These are phyloP conservation scores for Parazoanthus darwini DNA, from an alignment of 92 coral and sea anemone species.

Conservation along the genomic window DNA sequence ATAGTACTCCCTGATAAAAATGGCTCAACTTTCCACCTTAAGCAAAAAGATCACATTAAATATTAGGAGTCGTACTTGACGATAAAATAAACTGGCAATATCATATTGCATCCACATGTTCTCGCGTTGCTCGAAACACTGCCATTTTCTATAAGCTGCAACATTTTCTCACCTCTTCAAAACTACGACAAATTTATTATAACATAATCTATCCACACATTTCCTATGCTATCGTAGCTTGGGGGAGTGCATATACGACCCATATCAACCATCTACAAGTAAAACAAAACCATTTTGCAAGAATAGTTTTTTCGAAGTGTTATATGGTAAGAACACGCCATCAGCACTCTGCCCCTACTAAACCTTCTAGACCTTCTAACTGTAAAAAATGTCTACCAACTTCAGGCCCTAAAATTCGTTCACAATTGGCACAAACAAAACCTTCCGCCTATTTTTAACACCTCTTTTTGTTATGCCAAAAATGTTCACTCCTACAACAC, in stretches of 20 bases:
- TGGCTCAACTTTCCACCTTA: constrained; percentile 17
- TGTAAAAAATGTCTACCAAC: constrained; percentile 30
- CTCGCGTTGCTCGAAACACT: constrained; percentile 41
- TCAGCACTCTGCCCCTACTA: constrained; percentile 44
- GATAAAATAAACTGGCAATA: constrained; percentile 35
- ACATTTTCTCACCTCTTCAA: constrained; percentile 38
- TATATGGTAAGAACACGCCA: constrained; percentile 44
- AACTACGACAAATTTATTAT: constrained; percentile 47
- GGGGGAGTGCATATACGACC: constrained; percentile 45
- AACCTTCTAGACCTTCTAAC: constrained; percentile 44
- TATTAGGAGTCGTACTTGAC: constrained; percentile 57
- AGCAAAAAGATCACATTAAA: constrained; percentile 46
- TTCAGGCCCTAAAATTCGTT: constrained; percentile 40
- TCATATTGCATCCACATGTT: constrained; percentile 38
- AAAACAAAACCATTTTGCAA: too few species aligned
- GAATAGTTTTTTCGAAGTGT: too few species aligned
- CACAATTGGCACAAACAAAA: constrained; percentile 53
- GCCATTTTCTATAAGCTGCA: constrained; percentile 47
- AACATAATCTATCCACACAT: constrained; percentile 46
- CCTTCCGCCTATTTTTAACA: too few species aligned
- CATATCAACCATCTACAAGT: constrained; percentile 50
- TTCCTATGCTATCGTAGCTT: constrained; percentile 50
- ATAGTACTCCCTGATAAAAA: constrained; percentile 30
- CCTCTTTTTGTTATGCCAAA: too few species aligned
- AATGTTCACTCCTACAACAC: too few species aligned